Evolutionary conservation across 2,113 vertebrate genomes (phyloP), one percentile per base, ranked within the genome.

Genomic region (Salvator merianae): DNA sequence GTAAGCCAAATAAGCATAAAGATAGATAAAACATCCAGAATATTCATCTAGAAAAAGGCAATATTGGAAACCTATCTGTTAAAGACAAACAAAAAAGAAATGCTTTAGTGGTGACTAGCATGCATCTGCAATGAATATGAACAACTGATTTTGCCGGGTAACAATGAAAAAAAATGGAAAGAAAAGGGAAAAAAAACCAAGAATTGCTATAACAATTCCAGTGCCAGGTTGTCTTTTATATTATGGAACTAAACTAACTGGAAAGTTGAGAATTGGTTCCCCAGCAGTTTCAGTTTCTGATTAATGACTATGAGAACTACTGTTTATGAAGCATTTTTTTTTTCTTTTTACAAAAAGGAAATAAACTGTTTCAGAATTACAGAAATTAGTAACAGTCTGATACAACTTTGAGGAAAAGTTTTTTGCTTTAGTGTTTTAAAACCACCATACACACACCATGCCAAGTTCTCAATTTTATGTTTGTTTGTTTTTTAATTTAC

Each of bases 1-100:
- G 96, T 50, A 88, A 94, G 88, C 86, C 86, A 94, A 96, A 91
- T n/a, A 65, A 83, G 93, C 4, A 89, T 18, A 73, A 76, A 80
- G 59, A 82, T 70, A 76, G 3, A 73, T 73, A 28, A 89, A 59
- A 59, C 16, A 88, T 79, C 88, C 30, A 84, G n/a, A 38, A 70
- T 12, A 79, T 0, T 32, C 75, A 36, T 71, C 2, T 18, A 86
- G 82, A 63, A 88, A 87, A 32, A 72, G 87, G 85, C 32, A 69
- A 72, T 20, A 59, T 74, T 86, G 18, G 71, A 88, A 73, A 82
- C 79, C 82, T 1, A 87, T 62, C 68, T 89, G 76, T 78, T 84
- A 81, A 30, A 38, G 32, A 55, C 80, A 59, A 20, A 59, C 18
- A 47, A 47, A 47, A 82, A 0, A 85, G 86, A 69, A 55, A 85